These are phyloP conservation scores for Peromyscus leucopus DNA, from an alignment of 2,113 vertebrate genomes.

Conservation along the genomic window DNA sequence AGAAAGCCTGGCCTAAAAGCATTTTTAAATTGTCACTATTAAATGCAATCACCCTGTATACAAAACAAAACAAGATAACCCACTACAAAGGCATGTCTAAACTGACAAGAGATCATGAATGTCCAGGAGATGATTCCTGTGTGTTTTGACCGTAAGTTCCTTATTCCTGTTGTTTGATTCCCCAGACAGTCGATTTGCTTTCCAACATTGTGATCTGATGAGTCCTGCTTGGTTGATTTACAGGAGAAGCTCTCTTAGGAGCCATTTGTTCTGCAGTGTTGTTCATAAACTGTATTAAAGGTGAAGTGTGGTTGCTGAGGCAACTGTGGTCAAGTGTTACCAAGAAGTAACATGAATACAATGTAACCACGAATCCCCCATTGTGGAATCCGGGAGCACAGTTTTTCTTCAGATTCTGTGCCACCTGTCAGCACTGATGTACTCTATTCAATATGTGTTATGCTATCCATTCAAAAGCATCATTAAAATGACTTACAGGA, in stretches of 20 bases:
- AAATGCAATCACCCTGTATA: background rate
- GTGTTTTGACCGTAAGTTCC: background rate
- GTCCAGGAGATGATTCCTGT: background rate
- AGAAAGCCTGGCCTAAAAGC: rapidly evolving
- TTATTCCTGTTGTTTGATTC: background rate
- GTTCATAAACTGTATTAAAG: background rate
- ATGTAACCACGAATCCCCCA: conserved; percentile 54
- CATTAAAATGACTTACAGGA: conserved; percentile 57
- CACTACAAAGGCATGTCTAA: background rate
- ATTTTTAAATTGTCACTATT: background rate
- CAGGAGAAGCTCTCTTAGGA: background rate
- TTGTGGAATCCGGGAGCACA: background rate
- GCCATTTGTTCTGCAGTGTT: background rate
- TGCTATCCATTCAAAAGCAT: conserved; percentile 61
- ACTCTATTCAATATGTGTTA: conserved; percentile 73
- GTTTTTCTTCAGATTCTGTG: conserved; percentile 71
- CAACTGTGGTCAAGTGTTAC: conserved; percentile 72
- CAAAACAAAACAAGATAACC: background rate
- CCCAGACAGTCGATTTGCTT: background rate
- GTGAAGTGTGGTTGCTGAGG: conserved; percentile 53
- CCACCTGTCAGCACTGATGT: conserved; percentile 74
- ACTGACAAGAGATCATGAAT: background rate
- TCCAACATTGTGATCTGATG: background rate
- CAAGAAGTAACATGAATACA: conserved; percentile 66
- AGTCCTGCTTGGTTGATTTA: conserved; percentile 5